A percentile compares a stretch with the other conserved stretches of the same genome.
Conservation (phyloP, 2,888 invertebrate species). For the Oscheius sp. region DNA sequence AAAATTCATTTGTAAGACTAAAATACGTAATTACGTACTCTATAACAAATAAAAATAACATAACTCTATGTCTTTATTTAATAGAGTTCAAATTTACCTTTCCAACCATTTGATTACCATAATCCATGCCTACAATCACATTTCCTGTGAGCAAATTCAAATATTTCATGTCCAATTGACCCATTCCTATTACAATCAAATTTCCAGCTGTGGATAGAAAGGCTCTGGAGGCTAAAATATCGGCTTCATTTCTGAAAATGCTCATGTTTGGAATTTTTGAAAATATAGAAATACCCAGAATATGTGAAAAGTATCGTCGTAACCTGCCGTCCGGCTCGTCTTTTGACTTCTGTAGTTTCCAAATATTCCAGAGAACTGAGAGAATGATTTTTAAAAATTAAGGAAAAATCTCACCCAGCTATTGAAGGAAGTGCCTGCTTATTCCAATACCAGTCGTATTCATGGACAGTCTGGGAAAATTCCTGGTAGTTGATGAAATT, state of each 20-base stretch:
- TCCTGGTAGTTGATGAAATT: not conserved
- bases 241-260: not conserved
- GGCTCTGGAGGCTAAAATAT: not conserved
- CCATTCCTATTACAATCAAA: constrained; percentile 23
- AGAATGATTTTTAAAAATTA: too few relatives aligned
- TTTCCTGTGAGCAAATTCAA: constrained; percentile 2
- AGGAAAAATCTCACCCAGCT: too few relatives aligned
- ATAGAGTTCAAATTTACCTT: not conserved
- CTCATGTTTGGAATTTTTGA: not conserved
- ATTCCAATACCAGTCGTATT: not conserved
- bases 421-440: too few relatives aligned
- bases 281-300: constrained; percentile 3
- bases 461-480: not conserved
- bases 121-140: constrained; percentile 8
- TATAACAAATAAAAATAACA: not conserved
- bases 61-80: not conserved
- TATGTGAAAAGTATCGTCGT: constrained; percentile 24
- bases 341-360: not conserved
- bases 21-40: too few relatives aligned
- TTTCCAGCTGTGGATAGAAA: constrained; percentile 3
- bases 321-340: constrained; percentile 7
- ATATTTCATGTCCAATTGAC: not conserved
- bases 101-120: not conserved
- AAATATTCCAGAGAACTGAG: constrained; percentile 9
- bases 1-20: too few relatives aligned